phyloP scores from a whole-genome alignment of 2,888 invertebrate genomes.

The Nomada ferruginata region DNA sequence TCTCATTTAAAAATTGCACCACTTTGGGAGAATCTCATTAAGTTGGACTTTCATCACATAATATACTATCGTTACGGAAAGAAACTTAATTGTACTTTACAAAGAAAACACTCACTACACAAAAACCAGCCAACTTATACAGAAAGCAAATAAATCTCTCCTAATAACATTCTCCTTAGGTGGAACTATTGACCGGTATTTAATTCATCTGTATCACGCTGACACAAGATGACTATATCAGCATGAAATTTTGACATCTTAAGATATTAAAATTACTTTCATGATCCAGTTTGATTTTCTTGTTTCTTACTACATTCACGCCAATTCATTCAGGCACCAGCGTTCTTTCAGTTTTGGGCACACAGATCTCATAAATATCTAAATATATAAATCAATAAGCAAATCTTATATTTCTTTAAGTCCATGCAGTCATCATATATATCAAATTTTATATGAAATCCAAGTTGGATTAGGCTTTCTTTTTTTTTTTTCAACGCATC shows the following conservation, averaged over 20 bases:
- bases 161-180: constrained; percentile 26
- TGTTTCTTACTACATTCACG: constrained; percentile 43
- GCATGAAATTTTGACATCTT: constrained; percentile 31
- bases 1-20: constrained; percentile 21
- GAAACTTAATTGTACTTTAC: not conserved
- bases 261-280: constrained; percentile 58
- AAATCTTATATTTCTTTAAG: constrained; percentile 7
- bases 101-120: not conserved
- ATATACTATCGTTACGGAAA: not conserved
- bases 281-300: constrained; percentile 44
- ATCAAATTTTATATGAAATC: not conserved
- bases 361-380: constrained; percentile 71
- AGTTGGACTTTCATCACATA: constrained; percentile 2
- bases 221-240: constrained; percentile 17
- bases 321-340: constrained; percentile 57
- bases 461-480: constrained; percentile 5
- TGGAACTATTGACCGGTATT: constrained; percentile 19
- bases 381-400: constrained; percentile 27
- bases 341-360: constrained; percentile 53
- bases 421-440: constrained; percentile 8
- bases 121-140: constrained; percentile 4
- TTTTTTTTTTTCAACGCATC: not conserved
- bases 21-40: constrained; percentile 10
- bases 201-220: constrained; percentile 24
- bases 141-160: constrained; percentile 1